These are phyloP conservation scores for Vannuccia rotundouncinata DNA, from an alignment of 2,888 invertebrate species.

Conservation along the genomic window DNA sequence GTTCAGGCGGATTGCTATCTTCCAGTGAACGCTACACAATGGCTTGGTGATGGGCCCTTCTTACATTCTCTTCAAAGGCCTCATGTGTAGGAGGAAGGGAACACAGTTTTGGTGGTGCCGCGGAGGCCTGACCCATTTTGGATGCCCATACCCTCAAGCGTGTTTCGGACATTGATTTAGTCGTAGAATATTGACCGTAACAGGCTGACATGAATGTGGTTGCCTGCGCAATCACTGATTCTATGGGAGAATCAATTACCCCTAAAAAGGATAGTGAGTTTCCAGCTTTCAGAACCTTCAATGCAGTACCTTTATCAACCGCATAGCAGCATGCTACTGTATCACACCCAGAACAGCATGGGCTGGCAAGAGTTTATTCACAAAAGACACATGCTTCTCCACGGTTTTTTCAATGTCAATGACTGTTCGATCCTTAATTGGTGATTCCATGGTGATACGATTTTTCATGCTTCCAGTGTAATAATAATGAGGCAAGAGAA, in stretches of 20 bases:
- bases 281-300: slow-evolving; percentile 10
- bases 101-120: background rate
- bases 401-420: slow-evolving; percentile 16
- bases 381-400: background rate
- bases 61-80: background rate
- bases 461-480: background rate
- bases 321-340: slow-evolving; percentile 10
- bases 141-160: slow-evolving; percentile 12
- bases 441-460: background rate
- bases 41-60: background rate
- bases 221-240: too few relatives aligned
- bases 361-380: background rate
- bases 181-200: background rate
- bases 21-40: background rate
- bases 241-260: background rate
- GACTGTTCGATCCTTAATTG: slow-evolving; percentile 1
- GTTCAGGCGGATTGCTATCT: background rate
- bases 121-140: background rate
- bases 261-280: background rate
- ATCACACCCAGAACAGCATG: slow-evolving; percentile 20
- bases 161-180: slow-evolving; percentile 6
- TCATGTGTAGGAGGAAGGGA: slow-evolving; percentile 14
- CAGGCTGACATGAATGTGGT: background rate
- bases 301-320: slow-evolving; percentile 3
- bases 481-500: slow-evolving; percentile 31